These are phyloP conservation scores for Addax nasomaculatus DNA, from an alignment of 2,113 vertebrate genomes.

Conservation along the genomic window DNA sequence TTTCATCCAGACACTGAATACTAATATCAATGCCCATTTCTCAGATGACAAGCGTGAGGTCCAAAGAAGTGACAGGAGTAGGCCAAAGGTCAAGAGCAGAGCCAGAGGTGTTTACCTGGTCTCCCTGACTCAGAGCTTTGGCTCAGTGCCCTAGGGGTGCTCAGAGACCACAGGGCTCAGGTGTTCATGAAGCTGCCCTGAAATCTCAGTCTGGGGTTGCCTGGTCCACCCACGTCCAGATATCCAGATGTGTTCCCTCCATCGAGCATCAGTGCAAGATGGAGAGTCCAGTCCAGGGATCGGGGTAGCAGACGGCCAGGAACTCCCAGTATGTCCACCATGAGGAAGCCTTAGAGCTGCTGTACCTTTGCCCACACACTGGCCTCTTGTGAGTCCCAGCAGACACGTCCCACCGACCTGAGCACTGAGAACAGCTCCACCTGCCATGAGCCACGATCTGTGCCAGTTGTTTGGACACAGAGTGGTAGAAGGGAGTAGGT, in stretches of 20 bases:
- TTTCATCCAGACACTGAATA: accelerated
- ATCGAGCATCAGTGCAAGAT: accelerated
- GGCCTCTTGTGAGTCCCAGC: neutral
- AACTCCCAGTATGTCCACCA: accelerated
- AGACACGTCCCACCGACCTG: neutral
- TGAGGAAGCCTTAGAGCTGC: accelerated
- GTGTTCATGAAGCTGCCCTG: accelerated
- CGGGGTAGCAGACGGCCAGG: accelerated
- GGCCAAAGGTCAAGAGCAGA: neutral
- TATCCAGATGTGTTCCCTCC: neutral
- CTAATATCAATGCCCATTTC: neutral
- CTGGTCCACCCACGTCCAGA: neutral
- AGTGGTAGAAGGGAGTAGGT: neutral
- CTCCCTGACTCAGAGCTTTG: neutral
- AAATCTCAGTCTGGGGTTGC: neutral
- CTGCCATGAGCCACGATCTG: neutral
- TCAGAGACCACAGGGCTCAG: neutral
- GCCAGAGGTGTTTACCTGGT: too few relatives aligned
- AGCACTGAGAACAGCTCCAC: neutral
- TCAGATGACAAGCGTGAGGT: neutral
- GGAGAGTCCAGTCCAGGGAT: accelerated
- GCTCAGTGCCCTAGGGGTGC: too few relatives aligned
- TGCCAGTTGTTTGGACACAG: neutral
- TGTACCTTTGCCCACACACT: neutral
- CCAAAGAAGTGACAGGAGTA: accelerated